These are phyloP conservation scores for Ylistrum balloti DNA, from an alignment of 1,140 invertebrate species.

Conservation along the genomic window DNA sequence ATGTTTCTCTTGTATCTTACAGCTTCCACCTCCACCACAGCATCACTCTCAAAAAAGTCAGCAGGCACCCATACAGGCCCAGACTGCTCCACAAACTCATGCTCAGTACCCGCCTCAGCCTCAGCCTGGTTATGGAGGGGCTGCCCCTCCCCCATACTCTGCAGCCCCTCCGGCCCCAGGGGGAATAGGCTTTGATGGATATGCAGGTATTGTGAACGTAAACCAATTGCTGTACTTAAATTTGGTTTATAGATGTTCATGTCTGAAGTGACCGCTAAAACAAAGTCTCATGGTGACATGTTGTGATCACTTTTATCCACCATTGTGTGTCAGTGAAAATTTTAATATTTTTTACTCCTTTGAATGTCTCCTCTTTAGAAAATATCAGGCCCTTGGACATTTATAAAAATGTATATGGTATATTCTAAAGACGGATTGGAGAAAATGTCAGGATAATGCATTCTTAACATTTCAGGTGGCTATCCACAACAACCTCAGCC, in stretches of 20 bases:
- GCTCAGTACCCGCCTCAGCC: neutral
- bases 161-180: slow-evolving; percentile 36
- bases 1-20: slow-evolving; percentile 23
- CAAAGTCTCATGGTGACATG: no score
- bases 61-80: slow-evolving; percentile 42
- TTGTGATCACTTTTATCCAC: no score
- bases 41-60: slow-evolving; percentile 45
- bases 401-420: no score
- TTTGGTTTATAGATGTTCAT: no score
- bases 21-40: slow-evolving; percentile 61
- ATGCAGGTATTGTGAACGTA: slow-evolving; percentile 39
- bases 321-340: no score
- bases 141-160: slow-evolving; percentile 44
- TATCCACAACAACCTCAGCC: neutral
- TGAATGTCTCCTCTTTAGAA: no score
- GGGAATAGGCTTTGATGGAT: slow-evolving; percentile 50
- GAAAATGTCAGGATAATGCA: no score
- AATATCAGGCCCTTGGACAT: no score
- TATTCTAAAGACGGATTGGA: no score
- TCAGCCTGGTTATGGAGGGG: slow-evolving; percentile 42
- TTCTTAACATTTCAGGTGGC: slow-evolving; percentile 52
- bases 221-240: no score
- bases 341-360: no score
- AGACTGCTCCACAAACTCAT: slow-evolving; percentile 41
- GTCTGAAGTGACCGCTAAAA: no score